Base-by-base conservation (phyloP, 2,113 vertebrate genomes). In the Shinisaurus crocodilurus region DNA sequence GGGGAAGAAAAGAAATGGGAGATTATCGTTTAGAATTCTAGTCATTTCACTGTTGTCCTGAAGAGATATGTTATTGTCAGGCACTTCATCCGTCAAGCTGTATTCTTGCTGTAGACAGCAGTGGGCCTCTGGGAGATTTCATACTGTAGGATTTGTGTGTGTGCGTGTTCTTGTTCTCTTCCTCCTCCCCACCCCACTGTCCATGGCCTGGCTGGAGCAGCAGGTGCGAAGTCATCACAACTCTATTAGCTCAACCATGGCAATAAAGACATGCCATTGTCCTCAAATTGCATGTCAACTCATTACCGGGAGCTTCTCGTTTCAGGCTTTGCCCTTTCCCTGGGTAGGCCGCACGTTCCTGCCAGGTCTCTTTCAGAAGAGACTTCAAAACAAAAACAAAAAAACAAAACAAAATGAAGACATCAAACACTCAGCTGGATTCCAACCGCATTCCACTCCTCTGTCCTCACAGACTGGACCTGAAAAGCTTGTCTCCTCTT, bases 11-110 rank as follows among this genome's bases (percentile, higher is more conserved):
- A 37, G 60, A 93, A 57, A 72, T 81, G 96, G 94, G 81, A 92
- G 87, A 95, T 92, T 92, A 89, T 63, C 65, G 90, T 96, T 96
- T 95, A 96, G 96, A 95, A 96, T 97, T 97, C 97, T 82, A 95
- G 92, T 95, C 57, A 96, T 97, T 97, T 97, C 94, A 89, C 93
- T 96, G 95, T 95, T 96, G 94, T 95, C 95, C 93, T 97, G 92
- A 95, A 97, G 95, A 94, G 96, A 95, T 97, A 95, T 96, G 96
- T 98, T 96, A 97, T 97, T 97, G 96, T 98, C 97, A 98, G 94
- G 95, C 93, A 93, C 91, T 96, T 97, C 97, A 97, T 97, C 96
- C 97, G 96, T 97, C 97, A 97, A 90, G 92, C 93, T 95, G 90
- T 95, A 97, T 93, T 97, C 96, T 96, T 96, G 95, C 95, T 96